Base-by-base conservation (phyloP, 2,888 invertebrate genomes). In the Torymus auratus region DNA sequence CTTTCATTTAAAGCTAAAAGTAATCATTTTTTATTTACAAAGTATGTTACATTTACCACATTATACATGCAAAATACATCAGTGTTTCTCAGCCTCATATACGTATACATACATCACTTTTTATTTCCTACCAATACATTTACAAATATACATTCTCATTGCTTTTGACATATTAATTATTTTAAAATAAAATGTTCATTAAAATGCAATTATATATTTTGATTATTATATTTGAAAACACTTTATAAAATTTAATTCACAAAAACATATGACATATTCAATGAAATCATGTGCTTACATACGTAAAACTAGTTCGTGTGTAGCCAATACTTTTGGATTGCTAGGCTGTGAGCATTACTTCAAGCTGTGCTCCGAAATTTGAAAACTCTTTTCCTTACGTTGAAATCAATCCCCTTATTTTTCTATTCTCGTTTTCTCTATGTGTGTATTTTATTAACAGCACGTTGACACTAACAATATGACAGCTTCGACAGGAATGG, bases 381-480 rank as follows among this genome's bases (percentile, higher is more conserved):
- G 41, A 7, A 7, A 41, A 41, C 41, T 41, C 5, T 41, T 41
- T 41, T 41, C 5, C 41, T 7, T 41, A 41, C 7, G 41, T 41
- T 41, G 41, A 41, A 41, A 41, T 41, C 7, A 41, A 41, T 7
- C 7, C 7, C 41, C 41, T 41, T 41, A 41, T 7, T 41, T 41
- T 41, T 41, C 41, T 41, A 41, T 41, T 41, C 41, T 41, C 41
- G 7, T 41, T 41, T 41, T 10, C 41, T 41, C 41, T 72, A 62
- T 60, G n/a, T 20, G 23, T 52, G 56, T 58, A 55, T 75, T 14
- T 56, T 41, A 70, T 41, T 69, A 70, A 70, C 60, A 69, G 61
- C 67, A 80, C 75, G 50, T n/a, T 12, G n/a, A 50, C 5, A 71
- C 61, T 64, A 71, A 67, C 17, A 73, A 64, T 7, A 53, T 60